These are phyloP conservation scores for Allolobophora icterica DNA, from an alignment of 2,888 invertebrate genomes.

Conservation along the genomic window DNA sequence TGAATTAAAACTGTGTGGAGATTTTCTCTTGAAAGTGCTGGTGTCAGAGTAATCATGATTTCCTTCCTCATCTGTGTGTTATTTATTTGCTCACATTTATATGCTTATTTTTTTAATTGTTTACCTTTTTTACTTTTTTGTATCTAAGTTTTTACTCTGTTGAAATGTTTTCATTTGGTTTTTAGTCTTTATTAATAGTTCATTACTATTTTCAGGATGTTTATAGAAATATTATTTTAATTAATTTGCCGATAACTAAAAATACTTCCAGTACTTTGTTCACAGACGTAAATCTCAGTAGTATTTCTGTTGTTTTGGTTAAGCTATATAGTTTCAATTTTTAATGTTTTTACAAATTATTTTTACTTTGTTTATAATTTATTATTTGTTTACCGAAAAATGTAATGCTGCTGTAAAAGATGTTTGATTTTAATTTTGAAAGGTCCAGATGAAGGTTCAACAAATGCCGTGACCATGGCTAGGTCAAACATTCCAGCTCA, in stretches of 20 bases:
- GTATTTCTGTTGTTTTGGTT: neutral
- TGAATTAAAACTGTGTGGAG: no score
- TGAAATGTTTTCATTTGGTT: neutral
- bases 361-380: neutral
- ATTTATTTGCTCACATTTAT: neutral
- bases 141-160: neutral
- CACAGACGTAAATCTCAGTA: neutral
- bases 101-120: neutral
- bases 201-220: neutral
- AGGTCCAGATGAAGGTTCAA: conserved; percentile 7
- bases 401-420: neutral
- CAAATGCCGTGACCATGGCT: neutral
- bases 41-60: neutral
- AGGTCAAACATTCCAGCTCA: conserved; percentile 25
- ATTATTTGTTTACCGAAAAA: neutral
- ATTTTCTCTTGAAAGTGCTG: neutral
- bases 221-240: neutral
- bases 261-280: neutral
- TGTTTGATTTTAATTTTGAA: conserved; percentile 4
- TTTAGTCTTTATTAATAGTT: neutral
- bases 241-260: neutral
- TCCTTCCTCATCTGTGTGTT: neutral
- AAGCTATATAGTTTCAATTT: neutral
- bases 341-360: neutral
- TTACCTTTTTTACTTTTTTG: neutral